phyloP scores from a whole-genome alignment of 2,113 vertebrate genomes.

The Syngnathus floridae region DNA sequence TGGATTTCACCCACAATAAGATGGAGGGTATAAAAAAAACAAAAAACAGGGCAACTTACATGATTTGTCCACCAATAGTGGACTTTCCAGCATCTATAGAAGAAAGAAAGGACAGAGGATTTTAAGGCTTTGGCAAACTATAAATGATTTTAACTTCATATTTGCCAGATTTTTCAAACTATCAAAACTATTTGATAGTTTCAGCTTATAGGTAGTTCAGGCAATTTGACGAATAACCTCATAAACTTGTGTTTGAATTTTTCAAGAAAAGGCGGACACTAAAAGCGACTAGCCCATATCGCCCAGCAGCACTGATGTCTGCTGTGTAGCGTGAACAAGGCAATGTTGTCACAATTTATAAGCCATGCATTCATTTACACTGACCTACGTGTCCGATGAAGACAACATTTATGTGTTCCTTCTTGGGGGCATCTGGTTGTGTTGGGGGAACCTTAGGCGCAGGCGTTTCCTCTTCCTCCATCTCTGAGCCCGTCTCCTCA shows the following conservation, averaged over 20 bases:
- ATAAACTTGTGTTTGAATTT: too few species aligned
- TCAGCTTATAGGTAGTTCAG: too few species aligned
- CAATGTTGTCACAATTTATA: background rate
- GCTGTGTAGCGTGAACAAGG: background rate
- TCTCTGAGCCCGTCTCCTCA: conserved; percentile 60
- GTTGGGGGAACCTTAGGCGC: conserved; percentile 79
- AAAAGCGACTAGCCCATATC: background rate
- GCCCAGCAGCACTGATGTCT: background rate
- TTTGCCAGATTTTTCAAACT: too few species aligned
- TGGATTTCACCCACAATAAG: background rate
- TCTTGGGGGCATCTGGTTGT: conserved; percentile 88
- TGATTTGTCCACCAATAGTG: conserved; percentile 97
- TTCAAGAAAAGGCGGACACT: too few species aligned
- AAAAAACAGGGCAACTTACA: conserved; percentile 74
- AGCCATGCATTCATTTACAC: conserved; percentile 36
- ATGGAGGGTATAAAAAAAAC: background rate
- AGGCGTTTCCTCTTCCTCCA: conserved; percentile 87
- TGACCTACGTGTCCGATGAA: conserved; percentile 98
- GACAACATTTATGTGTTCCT: conserved; percentile 96
- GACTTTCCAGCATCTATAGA: conserved; percentile 93
- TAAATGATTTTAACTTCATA: too few species aligned
- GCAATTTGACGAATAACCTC: too few species aligned
- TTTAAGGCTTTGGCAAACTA: too few species aligned
- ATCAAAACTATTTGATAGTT: too few species aligned
- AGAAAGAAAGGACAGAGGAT: background rate